Base-by-base conservation (phyloP, 2,113 vertebrate genomes). In the Cephalophus harveyi region DNA sequence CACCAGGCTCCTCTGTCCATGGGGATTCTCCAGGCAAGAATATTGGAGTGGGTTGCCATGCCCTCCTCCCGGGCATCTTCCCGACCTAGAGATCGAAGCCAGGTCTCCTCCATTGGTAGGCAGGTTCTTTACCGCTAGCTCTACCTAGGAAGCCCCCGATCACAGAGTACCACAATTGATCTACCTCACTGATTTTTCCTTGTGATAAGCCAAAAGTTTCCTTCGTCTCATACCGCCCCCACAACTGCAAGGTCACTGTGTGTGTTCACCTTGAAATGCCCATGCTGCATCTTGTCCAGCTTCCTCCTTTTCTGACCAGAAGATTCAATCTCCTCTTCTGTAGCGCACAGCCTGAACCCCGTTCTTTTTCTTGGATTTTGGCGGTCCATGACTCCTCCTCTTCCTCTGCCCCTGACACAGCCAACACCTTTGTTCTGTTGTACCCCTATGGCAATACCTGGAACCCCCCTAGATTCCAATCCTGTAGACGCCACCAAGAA, bases 211-310 rank as follows among this genome's bases (percentile, higher is more conserved):
- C 87, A 30, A 27, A 76, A 46, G n/a, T 52, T 67, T 25, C 33
- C 62, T 50, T 50, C 28, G 1, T 30, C 40, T 8, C 12, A 27
- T 8, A 57, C 36, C 2, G 0, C 36, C 23, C 12, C 27, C 1
- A 25, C 52, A 43, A 19, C 36, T 15, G 13, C 33, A 82, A 46
- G 7, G 25, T 60, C 36, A 19, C 3, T 13, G 64, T 62, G 3
- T 50, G 7, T 12, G 9, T 48, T 57, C 11, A 52, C 28, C 43
- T 54, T 64, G 60, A 67, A 43, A 62, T 67, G 50, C 40, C 81
- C 87, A 27, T 5, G 3, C 57, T 55, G 46, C 33, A 25, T 87
- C 54, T 64, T 48, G 13, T 54, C 46, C 54, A 33, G 78, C 48
- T 76, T 27, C 59, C 27, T 67, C 28, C 71, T 83, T 87, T 78